Evolutionary conservation across 1,140 invertebrate genomes (phyloP).

Genomic region (Leptopilina boulardi): DNA sequence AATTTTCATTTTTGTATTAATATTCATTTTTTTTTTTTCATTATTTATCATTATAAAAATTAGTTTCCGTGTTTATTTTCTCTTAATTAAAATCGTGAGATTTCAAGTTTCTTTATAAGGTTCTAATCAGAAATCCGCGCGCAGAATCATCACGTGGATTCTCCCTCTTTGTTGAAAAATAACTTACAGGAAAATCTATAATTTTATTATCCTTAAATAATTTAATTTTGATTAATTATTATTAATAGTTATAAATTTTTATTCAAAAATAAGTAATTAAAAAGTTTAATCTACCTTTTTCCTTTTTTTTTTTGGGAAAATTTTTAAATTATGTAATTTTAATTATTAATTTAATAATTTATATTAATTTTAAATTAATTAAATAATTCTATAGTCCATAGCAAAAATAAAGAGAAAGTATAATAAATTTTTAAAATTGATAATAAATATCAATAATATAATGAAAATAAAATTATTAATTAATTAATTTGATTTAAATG

Average conservation of each 20-base stretch:
- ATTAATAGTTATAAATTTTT: too few species aligned
- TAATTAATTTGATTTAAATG: not conserved
- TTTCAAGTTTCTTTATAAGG: not conserved
- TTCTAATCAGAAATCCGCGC: too few species aligned
- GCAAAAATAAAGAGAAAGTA: too few species aligned
- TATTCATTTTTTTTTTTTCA: too few species aligned
- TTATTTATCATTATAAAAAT: too few species aligned
- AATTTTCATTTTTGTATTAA: not conserved
- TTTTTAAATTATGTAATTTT: too few species aligned
- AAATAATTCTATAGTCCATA: too few species aligned
- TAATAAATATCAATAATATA: not conserved
- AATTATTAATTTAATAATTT: too few species aligned
- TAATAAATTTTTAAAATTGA: not conserved
- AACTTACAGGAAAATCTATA: not conserved
- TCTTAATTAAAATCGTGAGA: not conserved
- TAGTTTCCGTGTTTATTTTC: not conserved
- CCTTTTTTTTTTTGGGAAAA: too few species aligned
- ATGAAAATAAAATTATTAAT: not conserved
- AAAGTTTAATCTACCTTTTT: too few species aligned
- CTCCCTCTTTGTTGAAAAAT: not conserved
- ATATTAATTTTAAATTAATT: too few species aligned
- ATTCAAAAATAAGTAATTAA: not conserved
- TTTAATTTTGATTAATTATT: not conserved
- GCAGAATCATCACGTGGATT: conserved; percentile 7
- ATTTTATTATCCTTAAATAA: not conserved